These are phyloP conservation scores for Glyptemys insculpta DNA, from an alignment of 2,797 vertebrate species.

Conservation along the genomic window DNA sequence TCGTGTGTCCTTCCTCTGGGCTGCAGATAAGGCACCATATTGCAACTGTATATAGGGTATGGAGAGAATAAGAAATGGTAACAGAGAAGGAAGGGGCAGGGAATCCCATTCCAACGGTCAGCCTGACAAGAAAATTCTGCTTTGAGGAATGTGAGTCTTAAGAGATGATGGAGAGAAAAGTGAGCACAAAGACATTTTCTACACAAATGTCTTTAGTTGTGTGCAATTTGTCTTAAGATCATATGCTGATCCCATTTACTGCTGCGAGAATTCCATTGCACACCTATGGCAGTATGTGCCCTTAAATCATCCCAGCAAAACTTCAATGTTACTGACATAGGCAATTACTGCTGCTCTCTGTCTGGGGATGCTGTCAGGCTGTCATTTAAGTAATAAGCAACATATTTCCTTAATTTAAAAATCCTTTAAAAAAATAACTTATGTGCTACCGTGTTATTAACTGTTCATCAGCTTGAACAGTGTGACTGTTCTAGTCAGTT, in stretches of 20 bases:
- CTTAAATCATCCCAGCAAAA: neutral
- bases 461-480: neutral
- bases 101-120: neutral
- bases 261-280: rapidly evolving
- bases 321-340: neutral
- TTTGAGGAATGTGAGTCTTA: neutral
- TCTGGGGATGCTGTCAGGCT: neutral
- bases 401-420: neutral
- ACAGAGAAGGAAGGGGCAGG: neutral
- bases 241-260: neutral
- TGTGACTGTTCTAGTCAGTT: neutral
- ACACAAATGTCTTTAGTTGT: neutral
- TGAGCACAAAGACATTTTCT: neutral
- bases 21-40: neutral
- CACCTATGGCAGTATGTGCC: neutral
- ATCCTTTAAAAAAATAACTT: too few species aligned
- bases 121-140: neutral
- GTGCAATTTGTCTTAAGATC: neutral
- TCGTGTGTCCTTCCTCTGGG: neutral
- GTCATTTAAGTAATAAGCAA: neutral
- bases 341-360: neutral
- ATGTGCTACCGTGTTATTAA: neutral
- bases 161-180: neutral
- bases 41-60: neutral
- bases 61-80: neutral